A percentile compares a stretch with the other conserved stretches of the same genome.
These are phyloP conservation scores for Aeoliscus strigatus DNA, from an alignment of 2,797 vertebrate species.

Conservation along the genomic window DNA sequence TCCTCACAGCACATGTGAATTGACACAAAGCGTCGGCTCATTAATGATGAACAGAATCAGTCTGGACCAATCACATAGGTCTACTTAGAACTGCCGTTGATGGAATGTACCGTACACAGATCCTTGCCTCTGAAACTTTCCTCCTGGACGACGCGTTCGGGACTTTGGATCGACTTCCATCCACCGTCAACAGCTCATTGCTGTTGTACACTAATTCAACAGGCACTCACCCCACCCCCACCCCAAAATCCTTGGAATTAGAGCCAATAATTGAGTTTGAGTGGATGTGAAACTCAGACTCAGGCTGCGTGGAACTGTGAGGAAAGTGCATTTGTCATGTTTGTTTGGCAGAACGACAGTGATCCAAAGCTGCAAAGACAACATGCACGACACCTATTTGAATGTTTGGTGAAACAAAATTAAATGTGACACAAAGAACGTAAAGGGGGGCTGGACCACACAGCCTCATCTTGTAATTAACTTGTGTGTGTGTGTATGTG, in stretches of 20 bases:
- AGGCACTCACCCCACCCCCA: conserved; percentile 73
- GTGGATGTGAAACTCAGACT: conserved; percentile 54
- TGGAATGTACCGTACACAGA: too few species aligned
- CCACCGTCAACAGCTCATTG: too few species aligned
- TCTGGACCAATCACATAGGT: too few species aligned
- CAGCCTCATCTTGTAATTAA: conserved; percentile 63
- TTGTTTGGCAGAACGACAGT: conserved; percentile 67
- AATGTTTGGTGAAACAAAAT: conserved; percentile 69
- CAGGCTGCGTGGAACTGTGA: conserved; percentile 38
- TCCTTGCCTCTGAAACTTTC: too few species aligned
- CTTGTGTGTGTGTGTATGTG: too few species aligned
- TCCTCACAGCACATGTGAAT: too few species aligned
- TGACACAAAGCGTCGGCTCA: too few species aligned
- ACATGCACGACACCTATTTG: conserved; percentile 63
- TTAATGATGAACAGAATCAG: too few species aligned
- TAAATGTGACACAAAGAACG: conserved; percentile 67
- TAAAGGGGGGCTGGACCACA: conserved; percentile 54
- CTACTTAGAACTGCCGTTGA: too few species aligned
- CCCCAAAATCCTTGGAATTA: conserved; percentile 75
- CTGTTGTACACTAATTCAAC: too few species aligned
- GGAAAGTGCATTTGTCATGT: conserved; percentile 51
- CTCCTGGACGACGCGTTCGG: too few species aligned
- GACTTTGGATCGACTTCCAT: too few species aligned
- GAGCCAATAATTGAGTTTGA: conserved; percentile 73
- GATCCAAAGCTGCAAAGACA: conserved; percentile 72